A percentile compares a stretch with the other conserved stretches of the same genome.
phyloP scores from a whole-genome alignment of 2,113 vertebrate species.

The Corvus moneduloides region DNA sequence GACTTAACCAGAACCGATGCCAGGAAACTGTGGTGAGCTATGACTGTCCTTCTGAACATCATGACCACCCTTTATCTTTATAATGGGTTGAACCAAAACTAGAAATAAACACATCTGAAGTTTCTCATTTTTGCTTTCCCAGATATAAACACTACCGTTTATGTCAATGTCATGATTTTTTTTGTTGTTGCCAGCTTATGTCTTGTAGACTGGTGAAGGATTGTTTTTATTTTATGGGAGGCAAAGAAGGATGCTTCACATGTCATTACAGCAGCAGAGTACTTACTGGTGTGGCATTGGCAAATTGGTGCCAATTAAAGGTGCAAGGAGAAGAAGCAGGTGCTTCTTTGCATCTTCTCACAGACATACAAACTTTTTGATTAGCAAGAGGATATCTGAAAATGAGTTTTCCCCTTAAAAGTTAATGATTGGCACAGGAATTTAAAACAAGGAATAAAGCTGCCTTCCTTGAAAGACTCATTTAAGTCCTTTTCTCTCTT shows the following conservation, averaged over 20 bases:
- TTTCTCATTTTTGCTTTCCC: background rate
- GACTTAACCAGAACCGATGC: background rate
- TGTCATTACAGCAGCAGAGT: background rate
- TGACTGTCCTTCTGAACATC: background rate
- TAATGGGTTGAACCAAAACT: background rate
- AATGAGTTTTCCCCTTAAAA: background rate
- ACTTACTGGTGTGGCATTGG: background rate
- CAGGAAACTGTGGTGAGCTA: slow-evolving; percentile 31
- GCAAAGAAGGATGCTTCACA: background rate
- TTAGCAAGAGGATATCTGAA: background rate
- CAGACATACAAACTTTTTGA: background rate
- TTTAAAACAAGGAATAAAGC: background rate
- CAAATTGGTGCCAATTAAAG: background rate
- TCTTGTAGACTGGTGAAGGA: background rate
- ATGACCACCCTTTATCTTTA: background rate
- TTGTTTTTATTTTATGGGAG: background rate
- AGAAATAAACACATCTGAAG: background rate
- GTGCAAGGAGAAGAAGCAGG: background rate
- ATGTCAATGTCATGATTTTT: background rate
- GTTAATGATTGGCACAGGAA: background rate
- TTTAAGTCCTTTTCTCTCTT: background rate
- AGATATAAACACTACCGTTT: background rate
- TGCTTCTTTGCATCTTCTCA: background rate
- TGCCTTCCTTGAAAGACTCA: background rate
- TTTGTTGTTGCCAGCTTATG: background rate